Evolutionary conservation across 2,113 vertebrate species (phyloP).

Genomic region (Bubalus kerabau): DNA sequence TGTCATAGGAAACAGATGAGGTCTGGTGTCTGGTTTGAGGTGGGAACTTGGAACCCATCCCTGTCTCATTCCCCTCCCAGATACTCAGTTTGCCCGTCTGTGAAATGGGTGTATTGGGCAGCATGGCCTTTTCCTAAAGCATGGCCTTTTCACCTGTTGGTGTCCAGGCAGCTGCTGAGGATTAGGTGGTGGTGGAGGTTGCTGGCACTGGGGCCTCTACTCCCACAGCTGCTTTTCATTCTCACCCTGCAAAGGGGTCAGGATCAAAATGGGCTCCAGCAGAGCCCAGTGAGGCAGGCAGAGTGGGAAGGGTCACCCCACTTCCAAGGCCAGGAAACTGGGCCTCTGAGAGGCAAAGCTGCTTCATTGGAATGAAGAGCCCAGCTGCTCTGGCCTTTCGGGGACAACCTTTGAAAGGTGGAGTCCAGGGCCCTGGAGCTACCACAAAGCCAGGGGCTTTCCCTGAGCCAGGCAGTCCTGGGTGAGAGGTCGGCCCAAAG

Average conservation of each 20-base stretch:
- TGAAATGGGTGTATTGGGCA: not conserved
- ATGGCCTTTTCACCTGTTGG: not conserved
- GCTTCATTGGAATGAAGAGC: not conserved
- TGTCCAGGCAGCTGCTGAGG: not conserved
- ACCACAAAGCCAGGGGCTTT: not conserved
- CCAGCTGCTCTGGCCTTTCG: not conserved
- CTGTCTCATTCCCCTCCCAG: not conserved
- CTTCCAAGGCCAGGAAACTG: not conserved
- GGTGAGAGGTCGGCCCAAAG: not conserved
- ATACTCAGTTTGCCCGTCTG: not conserved
- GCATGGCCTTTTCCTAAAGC: not conserved
- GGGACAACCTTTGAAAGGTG: not conserved
- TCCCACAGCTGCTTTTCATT: not conserved
- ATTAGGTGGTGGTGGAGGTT: rapidly evolving
- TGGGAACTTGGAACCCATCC: not conserved
- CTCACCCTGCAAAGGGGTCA: not conserved
- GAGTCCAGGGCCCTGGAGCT: not conserved
- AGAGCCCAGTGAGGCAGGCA: not conserved
- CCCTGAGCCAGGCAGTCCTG: not conserved
- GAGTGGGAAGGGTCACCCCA: not conserved
- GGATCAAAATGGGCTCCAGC: not conserved
- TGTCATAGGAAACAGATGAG: constrained; percentile 23
- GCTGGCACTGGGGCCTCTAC: not conserved
- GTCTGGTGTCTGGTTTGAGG: not conserved
- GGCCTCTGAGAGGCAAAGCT: not conserved